Percentiles rank a stretch among this genome's conserved stretches.
Conservation (phyloP, 2,888 invertebrate species). For the Volucella inflata region DNA sequence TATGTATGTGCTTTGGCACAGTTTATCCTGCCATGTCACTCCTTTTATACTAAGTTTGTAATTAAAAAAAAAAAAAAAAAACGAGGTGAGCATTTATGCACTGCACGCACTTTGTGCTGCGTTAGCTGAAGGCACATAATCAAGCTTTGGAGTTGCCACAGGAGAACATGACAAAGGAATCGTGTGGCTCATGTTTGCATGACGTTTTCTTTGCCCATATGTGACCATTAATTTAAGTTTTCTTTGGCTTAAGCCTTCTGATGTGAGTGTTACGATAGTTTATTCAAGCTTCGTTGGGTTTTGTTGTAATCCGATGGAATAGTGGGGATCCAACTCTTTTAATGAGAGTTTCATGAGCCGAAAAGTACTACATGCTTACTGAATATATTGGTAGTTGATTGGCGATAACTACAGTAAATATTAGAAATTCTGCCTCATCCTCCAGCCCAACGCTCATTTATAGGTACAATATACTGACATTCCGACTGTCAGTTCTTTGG, state of each 20-base stretch:
- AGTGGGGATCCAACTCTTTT: too few species aligned
- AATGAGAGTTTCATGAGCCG: too few species aligned
- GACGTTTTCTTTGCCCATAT: slow-evolving; percentile 25
- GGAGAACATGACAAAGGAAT: background rate
- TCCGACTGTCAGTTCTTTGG: too few species aligned
- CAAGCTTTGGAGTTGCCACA: background rate
- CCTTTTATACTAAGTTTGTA: slow-evolving; percentile 21
- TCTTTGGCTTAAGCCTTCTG: slow-evolving; percentile 43
- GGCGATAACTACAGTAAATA: too few species aligned
- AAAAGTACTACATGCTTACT: too few species aligned
- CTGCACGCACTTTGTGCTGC: slow-evolving; percentile 43
- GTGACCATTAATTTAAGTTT: slow-evolving; percentile 51
- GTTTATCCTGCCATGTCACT: slow-evolving; percentile 43
- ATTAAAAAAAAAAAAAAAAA: slow-evolving; percentile 59
- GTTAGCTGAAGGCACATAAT: slow-evolving; percentile 16
- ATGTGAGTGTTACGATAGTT: background rate
- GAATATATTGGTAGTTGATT: too few species aligned
- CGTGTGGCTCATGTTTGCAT: slow-evolving; percentile 29
- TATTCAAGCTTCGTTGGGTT: too few species aligned
- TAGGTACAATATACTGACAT: too few species aligned
- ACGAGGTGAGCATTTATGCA: slow-evolving; percentile 58
- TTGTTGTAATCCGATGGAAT: too few species aligned
- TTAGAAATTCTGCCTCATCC: too few species aligned
- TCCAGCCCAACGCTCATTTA: too few species aligned
- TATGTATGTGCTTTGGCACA: slow-evolving; percentile 30